Base-by-base conservation (phyloP, 2,888 invertebrate species). In the Dichetophora obliterata region DNA sequence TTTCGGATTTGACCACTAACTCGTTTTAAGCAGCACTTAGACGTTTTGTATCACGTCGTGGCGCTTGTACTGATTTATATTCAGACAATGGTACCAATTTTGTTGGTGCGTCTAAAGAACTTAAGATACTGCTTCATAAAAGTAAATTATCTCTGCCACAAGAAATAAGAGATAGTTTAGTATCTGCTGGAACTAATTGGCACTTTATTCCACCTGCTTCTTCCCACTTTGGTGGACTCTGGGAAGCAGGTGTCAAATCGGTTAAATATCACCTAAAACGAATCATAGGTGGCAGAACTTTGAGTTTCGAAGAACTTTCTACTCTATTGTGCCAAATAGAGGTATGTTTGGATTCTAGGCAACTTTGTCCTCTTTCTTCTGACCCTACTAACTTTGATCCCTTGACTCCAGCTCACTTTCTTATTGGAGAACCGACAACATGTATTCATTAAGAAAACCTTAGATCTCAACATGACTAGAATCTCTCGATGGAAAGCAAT, bases 31-130 rank as follows among this genome's bases (percentile, higher is more conserved):
- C 75, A n/a, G 76, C 77, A 0, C 71, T 80, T 19, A 57, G 75
- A 24, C 52, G 80, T 11, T 81, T 81, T 43, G 50, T 80, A 2
- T 31, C 50, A 11, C 48, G 79, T 16, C 68, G 80, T 8, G 80
- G 76, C 5, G 16, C 65, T 0, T 80, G 79, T 48, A 68, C 72
- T 1, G 48, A 71, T 22, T 11, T 80, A 16, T 79, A 75, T 70
- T 79, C 77, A 8, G 77, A 80, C 37, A 76, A 77, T 52, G 80
- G 76, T 4, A 84, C 83, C 11, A 80, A 78, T n/a, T n/a, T n/a
- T n/a, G n/a, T n/a, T n/a, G n/a, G n/a, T n/a, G n/a, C n/a, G n/a
- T n/a, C n/a, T n/a, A 1, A 78, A 76, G 37, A 65, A 76, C 48
- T 24, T 77, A 3, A 24, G 65, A 52, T 66, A 71, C 14, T 19